A percentile compares a stretch with the other conserved stretches of the same genome.
Evolutionary conservation across 2,113 vertebrate species (phyloP).

Genomic region (Strix aluco): DNA sequence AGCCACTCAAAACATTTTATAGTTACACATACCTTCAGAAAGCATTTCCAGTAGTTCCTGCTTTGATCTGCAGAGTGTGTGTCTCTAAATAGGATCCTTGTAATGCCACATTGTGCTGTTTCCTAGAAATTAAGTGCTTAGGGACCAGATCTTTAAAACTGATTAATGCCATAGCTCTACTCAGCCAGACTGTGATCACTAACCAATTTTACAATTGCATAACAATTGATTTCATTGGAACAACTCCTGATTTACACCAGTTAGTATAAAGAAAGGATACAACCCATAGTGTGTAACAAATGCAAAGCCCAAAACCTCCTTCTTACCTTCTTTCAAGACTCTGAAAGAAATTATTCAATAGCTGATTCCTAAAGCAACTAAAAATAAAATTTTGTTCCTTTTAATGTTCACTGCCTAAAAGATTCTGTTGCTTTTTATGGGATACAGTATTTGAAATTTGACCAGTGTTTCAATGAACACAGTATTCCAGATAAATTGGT

Average conservation of each 20-base stretch:
- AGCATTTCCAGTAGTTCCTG: slow-evolving; percentile 70
- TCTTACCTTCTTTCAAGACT: neutral
- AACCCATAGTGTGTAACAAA: neutral
- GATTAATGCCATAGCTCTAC: slow-evolving; percentile 30
- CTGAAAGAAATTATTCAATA: neutral
- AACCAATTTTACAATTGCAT: slow-evolving; percentile 30
- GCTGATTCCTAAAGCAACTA: neutral
- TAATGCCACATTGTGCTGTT: slow-evolving; percentile 66
- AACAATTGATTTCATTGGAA: slow-evolving; percentile 41
- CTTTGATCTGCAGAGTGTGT: slow-evolving; percentile 71
- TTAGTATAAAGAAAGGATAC: neutral
- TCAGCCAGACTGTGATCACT: neutral
- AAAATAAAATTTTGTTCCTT: neutral
- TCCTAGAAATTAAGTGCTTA: slow-evolving; percentile 67
- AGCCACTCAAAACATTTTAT: slow-evolving; percentile 73
- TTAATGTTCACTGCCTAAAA: neutral
- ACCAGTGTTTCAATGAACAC: neutral
- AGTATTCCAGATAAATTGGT: neutral
- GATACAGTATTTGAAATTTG: neutral
- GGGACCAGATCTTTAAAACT: slow-evolving; percentile 62
- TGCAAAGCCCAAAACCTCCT: neutral
- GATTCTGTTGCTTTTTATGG: neutral
- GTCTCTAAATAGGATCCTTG: slow-evolving; percentile 75
- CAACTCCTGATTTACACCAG: neutral
- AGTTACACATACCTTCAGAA: slow-evolving; percentile 74